A percentile compares a stretch with the other conserved stretches of the same genome.
Conservation (phyloP, 2,797 vertebrate genomes). For the Oreortyx pictus region DNA sequence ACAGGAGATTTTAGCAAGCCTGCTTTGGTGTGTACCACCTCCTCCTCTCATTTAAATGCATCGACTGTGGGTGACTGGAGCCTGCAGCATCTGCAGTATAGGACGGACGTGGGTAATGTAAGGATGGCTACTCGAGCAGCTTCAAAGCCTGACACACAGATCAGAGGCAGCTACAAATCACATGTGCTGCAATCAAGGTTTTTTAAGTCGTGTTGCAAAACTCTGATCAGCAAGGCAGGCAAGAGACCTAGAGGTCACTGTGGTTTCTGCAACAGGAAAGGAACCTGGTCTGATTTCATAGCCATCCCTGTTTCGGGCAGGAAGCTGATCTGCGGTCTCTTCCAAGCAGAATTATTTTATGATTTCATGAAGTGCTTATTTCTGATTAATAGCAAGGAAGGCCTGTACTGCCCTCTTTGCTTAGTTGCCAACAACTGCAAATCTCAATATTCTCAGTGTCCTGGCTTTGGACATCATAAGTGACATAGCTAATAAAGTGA, state of each 20-base stretch:
- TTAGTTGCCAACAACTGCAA: constrained; percentile 3
- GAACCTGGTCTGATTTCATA: background rate
- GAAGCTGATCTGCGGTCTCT: background rate
- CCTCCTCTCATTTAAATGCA: background rate
- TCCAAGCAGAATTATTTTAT: constrained; percentile 14
- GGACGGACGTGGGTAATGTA: background rate
- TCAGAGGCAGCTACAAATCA: background rate
- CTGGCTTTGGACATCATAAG: background rate
- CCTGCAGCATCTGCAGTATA: background rate
- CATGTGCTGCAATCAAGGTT: background rate
- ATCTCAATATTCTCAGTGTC: background rate
- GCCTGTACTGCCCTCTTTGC: background rate
- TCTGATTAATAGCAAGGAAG: constrained; percentile 20
- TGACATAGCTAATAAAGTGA: background rate
- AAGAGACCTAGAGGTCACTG: background rate
- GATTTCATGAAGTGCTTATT: background rate
- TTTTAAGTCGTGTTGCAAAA: background rate
- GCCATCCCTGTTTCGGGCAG: background rate
- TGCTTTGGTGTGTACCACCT: background rate
- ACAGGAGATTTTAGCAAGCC: background rate
- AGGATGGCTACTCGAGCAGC: background rate
- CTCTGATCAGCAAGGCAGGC: background rate
- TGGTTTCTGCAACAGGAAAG: background rate
- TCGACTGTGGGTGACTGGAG: background rate
- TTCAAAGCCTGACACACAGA: background rate